These are phyloP conservation scores for Conus betulinus DNA, from an alignment of 1,140 invertebrate genomes.

Conservation along the genomic window DNA sequence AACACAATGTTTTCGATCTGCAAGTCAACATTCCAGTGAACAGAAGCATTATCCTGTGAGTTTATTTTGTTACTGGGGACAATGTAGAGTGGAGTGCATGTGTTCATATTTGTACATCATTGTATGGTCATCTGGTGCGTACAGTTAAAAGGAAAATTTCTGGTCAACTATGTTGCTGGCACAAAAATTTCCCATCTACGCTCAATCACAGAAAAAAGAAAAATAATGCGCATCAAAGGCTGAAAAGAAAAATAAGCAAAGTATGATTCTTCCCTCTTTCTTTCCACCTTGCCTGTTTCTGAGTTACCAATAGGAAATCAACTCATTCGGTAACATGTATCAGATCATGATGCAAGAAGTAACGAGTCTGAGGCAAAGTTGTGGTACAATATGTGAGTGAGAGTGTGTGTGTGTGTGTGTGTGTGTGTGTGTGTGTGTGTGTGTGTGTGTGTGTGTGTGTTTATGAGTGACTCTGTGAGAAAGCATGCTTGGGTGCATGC, in stretches of 20 bases:
- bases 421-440: no score
- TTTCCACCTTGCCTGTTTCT: neutral
- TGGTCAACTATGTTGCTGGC: neutral
- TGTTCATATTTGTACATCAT: neutral
- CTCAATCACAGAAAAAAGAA: neutral
- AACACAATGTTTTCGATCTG: no score
- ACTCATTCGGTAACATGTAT: neutral
- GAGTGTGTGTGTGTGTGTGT: no score
- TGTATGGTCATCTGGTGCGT: neutral
- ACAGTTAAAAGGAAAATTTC: neutral
- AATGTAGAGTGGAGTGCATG: neutral
- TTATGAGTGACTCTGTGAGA: neutral
- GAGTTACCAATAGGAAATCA: neutral
- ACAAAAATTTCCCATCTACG: constrained; percentile 1
- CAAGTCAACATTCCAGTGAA: neutral
- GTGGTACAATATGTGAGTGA: neutral
- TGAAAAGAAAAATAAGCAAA: neutral
- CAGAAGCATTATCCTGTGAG: neutral
- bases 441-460: no score
- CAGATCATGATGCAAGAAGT: neutral
- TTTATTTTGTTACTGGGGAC: neutral
- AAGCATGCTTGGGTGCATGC: neutral
- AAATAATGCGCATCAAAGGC: neutral
- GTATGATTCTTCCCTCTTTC: neutral
- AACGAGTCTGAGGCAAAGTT: neutral